These are phyloP conservation scores for Caenorhabditis imperialis DNA, from an alignment of 2,888 invertebrate species.

Conservation along the genomic window DNA sequence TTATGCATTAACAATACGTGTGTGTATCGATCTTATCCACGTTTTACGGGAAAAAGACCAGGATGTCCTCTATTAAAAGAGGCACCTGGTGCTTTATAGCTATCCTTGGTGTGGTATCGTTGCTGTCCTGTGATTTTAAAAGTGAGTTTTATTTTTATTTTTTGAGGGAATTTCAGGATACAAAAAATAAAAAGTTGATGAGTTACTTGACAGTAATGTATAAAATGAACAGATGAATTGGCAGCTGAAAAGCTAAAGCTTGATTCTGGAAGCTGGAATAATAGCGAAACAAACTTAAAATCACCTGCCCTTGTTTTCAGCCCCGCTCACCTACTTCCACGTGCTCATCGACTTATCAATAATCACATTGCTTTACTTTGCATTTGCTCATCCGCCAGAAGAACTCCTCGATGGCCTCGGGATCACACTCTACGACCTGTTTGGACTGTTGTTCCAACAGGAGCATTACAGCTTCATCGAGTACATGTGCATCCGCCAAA, in stretches of 20 bases:
- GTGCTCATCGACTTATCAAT: conserved; percentile 18
- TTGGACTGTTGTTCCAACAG: background rate
- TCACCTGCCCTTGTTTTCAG: conserved; percentile 23
- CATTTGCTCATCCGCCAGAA: conserved; percentile 22
- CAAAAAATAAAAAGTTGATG: too few species aligned
- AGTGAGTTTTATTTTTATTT: conserved; percentile 12
- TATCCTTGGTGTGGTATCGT: conserved; percentile 5
- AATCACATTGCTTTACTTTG: conserved; percentile 4
- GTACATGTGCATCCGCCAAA: conserved; percentile 12
- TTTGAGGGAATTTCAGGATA: too few species aligned
- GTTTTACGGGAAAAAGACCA: too few species aligned
- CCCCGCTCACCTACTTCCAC: conserved; percentile 19
- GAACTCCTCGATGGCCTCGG: conserved; percentile 28
- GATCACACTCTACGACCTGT: conserved; percentile 25
- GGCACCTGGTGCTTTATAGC: conserved; percentile 21
- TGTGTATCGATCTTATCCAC: too few species aligned
- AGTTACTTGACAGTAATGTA: too few species aligned
- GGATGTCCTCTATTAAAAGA: conserved; percentile 18
- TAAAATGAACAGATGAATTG: too few species aligned
- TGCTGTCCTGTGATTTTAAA: conserved; percentile 16
- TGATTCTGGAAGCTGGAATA: too few species aligned
- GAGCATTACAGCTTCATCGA: conserved; percentile 8
- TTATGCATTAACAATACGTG: too few species aligned
- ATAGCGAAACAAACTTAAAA: too few species aligned
- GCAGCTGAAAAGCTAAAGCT: background rate